Evolutionary conservation across 2,888 invertebrate species (phyloP).

Genomic region (Xanthorhoe spadicearia): DNA sequence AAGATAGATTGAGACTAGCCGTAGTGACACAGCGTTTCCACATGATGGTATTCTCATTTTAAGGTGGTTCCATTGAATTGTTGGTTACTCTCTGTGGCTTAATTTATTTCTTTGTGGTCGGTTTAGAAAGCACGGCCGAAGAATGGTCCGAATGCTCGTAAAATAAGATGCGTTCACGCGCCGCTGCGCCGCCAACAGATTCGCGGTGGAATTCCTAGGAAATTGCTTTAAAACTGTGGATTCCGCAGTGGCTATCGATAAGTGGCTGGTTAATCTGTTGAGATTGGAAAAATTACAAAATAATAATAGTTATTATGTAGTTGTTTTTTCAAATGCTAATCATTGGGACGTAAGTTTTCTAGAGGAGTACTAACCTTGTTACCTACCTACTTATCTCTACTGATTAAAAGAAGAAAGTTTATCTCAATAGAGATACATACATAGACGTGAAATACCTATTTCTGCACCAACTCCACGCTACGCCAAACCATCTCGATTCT

Average conservation of each 20-base stretch:
- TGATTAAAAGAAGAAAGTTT: too few relatives aligned
- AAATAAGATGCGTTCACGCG: constrained; percentile 39
- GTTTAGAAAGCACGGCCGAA: constrained; percentile 36
- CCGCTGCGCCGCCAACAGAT: constrained; percentile 35
- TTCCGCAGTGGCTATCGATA: background rate
- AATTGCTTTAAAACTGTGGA: constrained; percentile 22
- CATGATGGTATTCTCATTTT: background rate
- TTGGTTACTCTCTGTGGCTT: background rate
- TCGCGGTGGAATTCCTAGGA: constrained; percentile 32
- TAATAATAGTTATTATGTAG: too few relatives aligned
- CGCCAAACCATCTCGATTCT: too few relatives aligned
- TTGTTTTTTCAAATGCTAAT: too few relatives aligned
- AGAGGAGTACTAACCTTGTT: too few relatives aligned
- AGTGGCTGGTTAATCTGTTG: background rate
- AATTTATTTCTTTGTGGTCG: constrained; percentile 4
- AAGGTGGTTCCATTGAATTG: background rate
- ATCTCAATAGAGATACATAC: too few relatives aligned
- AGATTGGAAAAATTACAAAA: background rate
- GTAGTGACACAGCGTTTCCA: background rate
- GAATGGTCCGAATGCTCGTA: constrained; percentile 30
- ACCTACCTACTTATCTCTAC: too few relatives aligned
- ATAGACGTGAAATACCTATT: too few relatives aligned
- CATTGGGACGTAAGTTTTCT: too few relatives aligned
- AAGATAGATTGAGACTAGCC: too few relatives aligned
- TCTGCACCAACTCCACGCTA: too few relatives aligned